phyloP scores from a whole-genome alignment of 2,888 invertebrate species.

The Microdon myrmicae region DNA sequence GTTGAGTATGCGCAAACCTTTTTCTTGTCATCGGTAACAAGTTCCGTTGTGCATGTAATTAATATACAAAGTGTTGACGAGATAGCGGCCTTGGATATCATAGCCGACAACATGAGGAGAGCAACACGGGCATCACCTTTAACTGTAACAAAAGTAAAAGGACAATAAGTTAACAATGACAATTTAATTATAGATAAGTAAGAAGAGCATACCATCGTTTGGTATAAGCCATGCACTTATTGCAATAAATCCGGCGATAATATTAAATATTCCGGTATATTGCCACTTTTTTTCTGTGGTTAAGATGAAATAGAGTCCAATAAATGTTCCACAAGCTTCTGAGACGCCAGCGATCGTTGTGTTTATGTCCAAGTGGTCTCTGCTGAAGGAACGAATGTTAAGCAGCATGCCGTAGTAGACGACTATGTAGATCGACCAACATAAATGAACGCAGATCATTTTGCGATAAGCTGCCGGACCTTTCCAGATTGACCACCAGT shows the following conservation, averaged over 20 bases:
- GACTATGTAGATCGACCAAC: conserved; percentile 66
- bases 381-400: conserved; percentile 67
- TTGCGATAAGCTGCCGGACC: conserved; percentile 63
- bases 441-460: conserved; percentile 64
- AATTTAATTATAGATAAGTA: not conserved
- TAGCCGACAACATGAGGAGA: conserved; percentile 65
- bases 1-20: conserved; percentile 65
- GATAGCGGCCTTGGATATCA: conserved; percentile 67
- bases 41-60: conserved; percentile 66
- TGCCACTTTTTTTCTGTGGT: conserved; percentile 65
- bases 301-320: conserved; percentile 64
- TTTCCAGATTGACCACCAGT: conserved; percentile 66
- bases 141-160: conserved; percentile 54
- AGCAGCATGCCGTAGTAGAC: conserved; percentile 68
- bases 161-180: not conserved
- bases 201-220: conserved; percentile 55
- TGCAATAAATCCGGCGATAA: conserved; percentile 63
- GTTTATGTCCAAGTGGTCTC: conserved; percentile 66
- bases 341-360: conserved; percentile 66
- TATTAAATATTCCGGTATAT: conserved; percentile 65
- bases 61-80: conserved; percentile 65
- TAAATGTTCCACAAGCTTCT: conserved; percentile 65
- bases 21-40: conserved; percentile 64
- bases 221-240: conserved; percentile 66
- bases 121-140: conserved; percentile 60